Base-by-base conservation (phyloP, 2,113 vertebrate genomes). In the Pycnonotus jocosus region DNA sequence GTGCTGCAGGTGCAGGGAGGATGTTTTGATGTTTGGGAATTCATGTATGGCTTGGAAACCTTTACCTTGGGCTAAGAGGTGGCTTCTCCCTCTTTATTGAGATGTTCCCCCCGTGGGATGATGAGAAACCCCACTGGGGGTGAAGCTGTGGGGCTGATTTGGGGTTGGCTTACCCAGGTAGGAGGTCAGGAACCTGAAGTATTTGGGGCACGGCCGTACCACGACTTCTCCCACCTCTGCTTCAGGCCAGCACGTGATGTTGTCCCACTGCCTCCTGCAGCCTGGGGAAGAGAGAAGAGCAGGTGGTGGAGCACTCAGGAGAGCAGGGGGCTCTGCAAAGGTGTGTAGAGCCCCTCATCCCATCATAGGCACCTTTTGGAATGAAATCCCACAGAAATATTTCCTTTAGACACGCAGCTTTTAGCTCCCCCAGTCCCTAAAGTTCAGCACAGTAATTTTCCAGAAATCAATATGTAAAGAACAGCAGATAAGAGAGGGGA, bases 211-310 rank as follows among this genome's bases (percentile, higher is more conserved):
- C 0, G 97, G 97, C 81, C 98, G 96, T 10, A 98, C 97, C 19
- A 99, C 98, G 28, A 98, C 96, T 76, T 99, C 98, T 69, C 99
- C 99, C 9, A 98, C 93, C 20, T 86, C 97, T 7, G 98, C 98
- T 31, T 98, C 97, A 0, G 99, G 99, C 99, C 99, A 99, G 92
- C 99, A 99, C 2, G 98, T 99, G 54, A 99, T 97, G 82, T 98
- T 99, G 83, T 99, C 99, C 99, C 99, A 99, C 84, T 98, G 98
- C 83, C 96, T 98, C 81, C 97, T 94, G 86, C 99, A 99, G 61
- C 98, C 99, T 99, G 96, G 30, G 24, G 77, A 72, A 73, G 77
- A 90, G 35, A 96, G 54, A 87, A 64, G 89, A 92, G 56, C 25
- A 68, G n/a, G n/a, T 30, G 30, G 14, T 68, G 53, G 22, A 28